Base-by-base conservation (phyloP, 2,113 vertebrate genomes). In the Eolophus roseicapilla region DNA sequence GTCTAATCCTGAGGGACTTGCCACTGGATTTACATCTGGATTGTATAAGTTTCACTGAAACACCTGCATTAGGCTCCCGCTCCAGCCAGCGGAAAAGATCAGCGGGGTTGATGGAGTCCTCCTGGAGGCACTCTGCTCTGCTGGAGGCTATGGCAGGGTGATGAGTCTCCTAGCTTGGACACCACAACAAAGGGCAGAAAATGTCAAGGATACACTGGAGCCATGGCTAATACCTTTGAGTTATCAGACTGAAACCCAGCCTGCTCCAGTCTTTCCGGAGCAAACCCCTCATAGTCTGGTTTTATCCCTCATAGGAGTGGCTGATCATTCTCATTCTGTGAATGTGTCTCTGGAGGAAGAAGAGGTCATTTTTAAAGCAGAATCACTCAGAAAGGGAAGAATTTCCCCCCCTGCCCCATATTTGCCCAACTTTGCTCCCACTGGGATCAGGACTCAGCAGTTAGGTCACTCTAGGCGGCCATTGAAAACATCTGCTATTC, bases 21-120 rank as follows among this genome's bases (percentile, higher is more conserved):
- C 96, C 95, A 96, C 94, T 96, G 96, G 84, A 92, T 95, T 95
- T 97, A 91, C 96, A 96, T 97, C 95, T 97, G 95, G 95, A 94
- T 95, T 69, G 83, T 95, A 79, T 97, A 96, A 95, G 12, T 94
- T 94, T 92, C 80, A 76, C 81, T 69, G 86, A 87, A 95, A 96
- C 96, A 97, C 96, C 96, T 97, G 96, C 89, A 57, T 73, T 74
- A 79, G 69, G 62, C 91, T 97, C 80, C 47, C 57, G 68, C 86
- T 87, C 83, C 57, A 91, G 74, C 29, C 86, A 41, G 74, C 3
- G 11, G 81, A 87, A 94, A 68, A 82, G 60, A 92, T 60, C 91
- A 71, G 69, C 5, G 1, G 43, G 39, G 43, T 5, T 84, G 92
- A 43, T 44, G 27, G 76, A 86, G 73, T 18, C 5, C 33, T 86